Conservation (phyloP, 2,888 invertebrate genomes). For the Holacanthella duospinosa region DNA sequence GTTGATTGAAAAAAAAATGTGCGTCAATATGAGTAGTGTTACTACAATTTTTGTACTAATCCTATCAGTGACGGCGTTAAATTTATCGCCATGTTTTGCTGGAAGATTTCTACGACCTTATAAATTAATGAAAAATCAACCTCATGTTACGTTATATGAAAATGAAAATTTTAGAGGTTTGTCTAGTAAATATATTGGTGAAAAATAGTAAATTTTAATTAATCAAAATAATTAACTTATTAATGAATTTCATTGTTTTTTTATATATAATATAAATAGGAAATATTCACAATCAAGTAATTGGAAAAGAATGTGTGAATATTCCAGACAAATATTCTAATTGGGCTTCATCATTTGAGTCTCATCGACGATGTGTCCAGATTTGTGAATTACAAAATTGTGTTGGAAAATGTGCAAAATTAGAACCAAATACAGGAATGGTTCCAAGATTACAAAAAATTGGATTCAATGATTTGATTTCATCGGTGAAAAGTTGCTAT, state of each 20-base stretch:
- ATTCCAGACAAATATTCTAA: neutral
- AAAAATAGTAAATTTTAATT: neutral
- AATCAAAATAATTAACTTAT: neutral
- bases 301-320: neutral
- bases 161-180: conserved; percentile 8
- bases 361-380: neutral
- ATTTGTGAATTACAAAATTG: neutral
- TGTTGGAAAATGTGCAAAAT: neutral
- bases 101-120: neutral
- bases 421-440: neutral
- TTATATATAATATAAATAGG: neutral
- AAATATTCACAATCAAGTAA: neutral
- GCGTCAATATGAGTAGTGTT: too few relatives aligned
- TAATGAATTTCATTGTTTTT: neutral
- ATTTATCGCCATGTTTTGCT: too few relatives aligned
- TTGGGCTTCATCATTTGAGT: conserved; percentile 4
- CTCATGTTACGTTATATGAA: conserved; percentile 2
- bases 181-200: neutral
- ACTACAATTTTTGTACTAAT: too few relatives aligned
- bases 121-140: neutral
- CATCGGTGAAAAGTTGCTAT: conserved; percentile 5
- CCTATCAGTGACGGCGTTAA: too few relatives aligned
- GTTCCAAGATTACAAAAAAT: neutral
- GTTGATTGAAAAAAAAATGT: too few relatives aligned
- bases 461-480: neutral